Base-by-base conservation (phyloP, 2,888 invertebrate species). In the Andrena dorsata region DNA sequence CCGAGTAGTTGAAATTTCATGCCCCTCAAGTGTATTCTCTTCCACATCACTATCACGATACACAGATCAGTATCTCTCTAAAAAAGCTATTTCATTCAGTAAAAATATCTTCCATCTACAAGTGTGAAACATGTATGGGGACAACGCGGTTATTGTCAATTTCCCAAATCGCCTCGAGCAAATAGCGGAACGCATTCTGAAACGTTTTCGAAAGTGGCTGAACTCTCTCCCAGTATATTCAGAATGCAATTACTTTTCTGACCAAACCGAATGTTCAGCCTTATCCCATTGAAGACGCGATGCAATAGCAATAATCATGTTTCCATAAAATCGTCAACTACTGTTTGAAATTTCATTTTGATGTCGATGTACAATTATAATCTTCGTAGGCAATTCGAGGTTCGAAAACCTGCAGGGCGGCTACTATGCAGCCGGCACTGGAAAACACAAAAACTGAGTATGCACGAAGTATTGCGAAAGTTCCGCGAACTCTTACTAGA, bases 401-500 rank as follows among this genome's bases (percentile, higher is more conserved):
- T 81, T 51, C 30, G 56, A 20, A 76, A 81, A 82, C 72, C 26
- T 68, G 41, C 65, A 30, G 13, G 28, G 23, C 8, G n/a, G 16
- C 28, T 61, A 13, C 20, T 8, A 30, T 28, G 53, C 5, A 20
- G 32, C 64, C 30, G 32, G 16, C 10, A 23, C n/a, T 8, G 68
- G 28, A n/a, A 63, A 28, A 51, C 53, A 71, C 74, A 32, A 65
- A 73, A 70, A 69, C 70, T 41, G 35, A 26, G 58, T 20, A 53
- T 47, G 60, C 63, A 47, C 41, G 63, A 84, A 74, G 80, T 83
- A 76, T 84, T 60, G 84, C 53, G 32, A 60, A 86, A 86, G 65
- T 86, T 87, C 49, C 26, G 41, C 13, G 7, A 73, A 84, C 61
- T 81, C 47, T 41, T 51, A 56, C 72, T 70, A 75, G 81, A 84